These are phyloP conservation scores for Ridgeia piscesae DNA, from an alignment of 1,140 invertebrate species.

Conservation along the genomic window DNA sequence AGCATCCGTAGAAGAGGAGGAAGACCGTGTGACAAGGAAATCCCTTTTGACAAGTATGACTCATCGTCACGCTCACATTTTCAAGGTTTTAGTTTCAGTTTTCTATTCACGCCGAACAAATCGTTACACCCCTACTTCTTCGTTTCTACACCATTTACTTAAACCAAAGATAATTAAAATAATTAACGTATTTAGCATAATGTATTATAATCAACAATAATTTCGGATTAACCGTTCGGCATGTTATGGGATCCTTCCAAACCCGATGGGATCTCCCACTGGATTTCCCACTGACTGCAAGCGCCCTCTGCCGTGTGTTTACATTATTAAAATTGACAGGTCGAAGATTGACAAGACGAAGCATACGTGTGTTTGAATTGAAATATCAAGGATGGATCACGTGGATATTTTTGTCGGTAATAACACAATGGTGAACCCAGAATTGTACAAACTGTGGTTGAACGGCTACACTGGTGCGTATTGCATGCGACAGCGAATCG, in stretches of 20 bases:
- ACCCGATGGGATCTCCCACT: background rate
- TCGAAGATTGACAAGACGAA: background rate
- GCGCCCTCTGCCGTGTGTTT: background rate
- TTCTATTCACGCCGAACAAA: background rate
- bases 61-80: background rate
- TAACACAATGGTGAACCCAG: constrained; percentile 88
- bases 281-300: background rate
- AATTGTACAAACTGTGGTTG: constrained; percentile 91
- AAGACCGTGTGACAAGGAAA: background rate
- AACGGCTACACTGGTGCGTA: constrained; percentile 83
- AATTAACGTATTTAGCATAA: background rate
- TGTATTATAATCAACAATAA: background rate
- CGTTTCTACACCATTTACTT: background rate
- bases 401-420: constrained; percentile 92
- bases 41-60: background rate
- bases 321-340: background rate
- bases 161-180: background rate
- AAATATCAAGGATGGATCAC: constrained; percentile 13
- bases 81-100: background rate
- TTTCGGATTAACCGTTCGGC: background rate
- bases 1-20: background rate
- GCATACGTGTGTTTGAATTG: background rate
- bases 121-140: background rate
- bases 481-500: background rate
- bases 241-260: background rate